Evolutionary conservation across 1,140 invertebrate genomes (phyloP), one percentile per base, ranked within the genome.

Genomic region (Anadara kagoshimensis): DNA sequence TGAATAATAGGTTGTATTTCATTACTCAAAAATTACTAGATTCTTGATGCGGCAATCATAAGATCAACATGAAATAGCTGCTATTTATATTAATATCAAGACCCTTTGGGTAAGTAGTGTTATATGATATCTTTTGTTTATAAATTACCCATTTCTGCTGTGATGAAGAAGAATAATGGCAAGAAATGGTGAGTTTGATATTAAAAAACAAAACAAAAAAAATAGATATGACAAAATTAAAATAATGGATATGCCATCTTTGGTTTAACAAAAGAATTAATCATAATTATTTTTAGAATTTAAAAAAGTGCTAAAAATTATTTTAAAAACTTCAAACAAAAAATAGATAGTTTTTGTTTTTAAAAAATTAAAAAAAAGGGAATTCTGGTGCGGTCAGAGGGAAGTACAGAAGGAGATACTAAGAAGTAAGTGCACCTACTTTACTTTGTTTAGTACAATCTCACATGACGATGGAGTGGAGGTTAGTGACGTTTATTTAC

Each of bases 1-100:
- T 45, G 67, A 83, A 81, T 82, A 86, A 83, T 84, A 82, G 85
- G 85, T 75, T 83, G 63, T 81, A 80, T 85, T 86, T 84, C 81
- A 81, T 86, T 85, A 84, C 81, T 78, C 76, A 81, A 85, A 84
- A 84, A 78, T 75, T 76, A 85, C 78, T 86, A 73, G 62, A 85
- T 85, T 84, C 83, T 75, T 72, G 80, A 78, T 78, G 78, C 80
- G 80, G 80, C 78, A 78, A 84, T 82, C 82, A 72, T 80, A 73
- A 71, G 71, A 77, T 74, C 75, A 75, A 70, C 78, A 78, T 78
- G 80, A 82, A 81, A 79, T 73, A 36, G 67, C 71, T 66, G 69
- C 78, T 73, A 78, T 36, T 36, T 36, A 78, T 78, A 73, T 66
- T 80, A 56, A 75, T 77, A 62, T 71, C 80, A 71, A 78, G 76